Percentiles rank a stretch among this genome's conserved stretches.
These are phyloP conservation scores for Eilema caniola DNA, from an alignment of 2,888 invertebrate species.

Conservation along the genomic window DNA sequence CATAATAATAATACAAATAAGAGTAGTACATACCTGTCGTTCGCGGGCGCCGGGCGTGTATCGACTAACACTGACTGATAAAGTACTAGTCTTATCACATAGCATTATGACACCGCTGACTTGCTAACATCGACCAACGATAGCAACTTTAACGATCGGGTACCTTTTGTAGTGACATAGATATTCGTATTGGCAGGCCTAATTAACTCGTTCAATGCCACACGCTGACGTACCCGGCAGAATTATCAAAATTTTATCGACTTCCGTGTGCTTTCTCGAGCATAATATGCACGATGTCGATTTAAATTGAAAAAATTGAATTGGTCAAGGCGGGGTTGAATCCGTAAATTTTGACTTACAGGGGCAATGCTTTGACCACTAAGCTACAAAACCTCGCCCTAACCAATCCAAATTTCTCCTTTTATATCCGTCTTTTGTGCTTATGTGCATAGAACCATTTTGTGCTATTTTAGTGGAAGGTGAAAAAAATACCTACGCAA, in stretches of 20 bases:
- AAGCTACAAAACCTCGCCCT: too few relatives aligned
- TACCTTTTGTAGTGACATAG: slow-evolving; percentile 7
- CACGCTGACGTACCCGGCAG: neutral
- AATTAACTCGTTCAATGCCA: slow-evolving; percentile 5
- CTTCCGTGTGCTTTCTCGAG: neutral
- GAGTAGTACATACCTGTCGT: slow-evolving; percentile 47
- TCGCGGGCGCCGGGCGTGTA: slow-evolving; percentile 41
- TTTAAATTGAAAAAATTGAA: too few relatives aligned
- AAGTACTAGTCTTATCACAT: slow-evolving; percentile 51
- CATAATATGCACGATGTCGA: too few relatives aligned
- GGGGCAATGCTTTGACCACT: too few relatives aligned
- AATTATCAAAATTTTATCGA: neutral
- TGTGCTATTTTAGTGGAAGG: neutral
- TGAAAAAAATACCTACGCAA: neutral
- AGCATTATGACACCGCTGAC: slow-evolving; percentile 37
- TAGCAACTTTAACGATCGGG: slow-evolving; percentile 7
- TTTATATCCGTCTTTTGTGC: too few relatives aligned
- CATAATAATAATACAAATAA: slow-evolving; percentile 14
- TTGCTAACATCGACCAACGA: slow-evolving; percentile 40
- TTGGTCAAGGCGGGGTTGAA: too few relatives aligned
- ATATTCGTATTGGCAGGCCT: slow-evolving; percentile 1
- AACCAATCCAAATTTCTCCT: too few relatives aligned
- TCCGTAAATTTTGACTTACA: too few relatives aligned
- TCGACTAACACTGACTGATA: slow-evolving; percentile 66
- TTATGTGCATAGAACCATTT: too few relatives aligned